Evolutionary conservation across 2,113 vertebrate species (phyloP).

Genomic region (Onychostruthus taczanowskii): DNA sequence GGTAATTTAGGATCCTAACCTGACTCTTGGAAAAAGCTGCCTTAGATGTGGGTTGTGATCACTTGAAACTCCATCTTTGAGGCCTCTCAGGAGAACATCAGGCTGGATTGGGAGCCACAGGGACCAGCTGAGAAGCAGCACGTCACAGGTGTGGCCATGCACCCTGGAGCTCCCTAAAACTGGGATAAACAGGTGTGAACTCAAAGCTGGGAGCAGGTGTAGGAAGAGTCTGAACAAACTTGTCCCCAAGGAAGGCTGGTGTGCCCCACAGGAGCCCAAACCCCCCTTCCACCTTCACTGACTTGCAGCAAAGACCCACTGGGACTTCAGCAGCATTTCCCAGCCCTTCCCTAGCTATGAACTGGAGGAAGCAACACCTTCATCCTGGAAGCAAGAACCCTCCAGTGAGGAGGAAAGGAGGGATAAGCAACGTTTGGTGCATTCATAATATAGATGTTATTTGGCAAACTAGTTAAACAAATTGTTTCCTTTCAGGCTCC

Average conservation of each 20-base stretch:
- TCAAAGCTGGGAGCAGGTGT: background rate
- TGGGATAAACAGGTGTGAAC: background rate
- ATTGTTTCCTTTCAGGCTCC: constrained; percentile 46
- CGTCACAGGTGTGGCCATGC: background rate
- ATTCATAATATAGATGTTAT: constrained; percentile 58
- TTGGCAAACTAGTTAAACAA: constrained; percentile 57
- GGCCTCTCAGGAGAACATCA: background rate
- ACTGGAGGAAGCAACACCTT: background rate
- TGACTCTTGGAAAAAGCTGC: background rate
- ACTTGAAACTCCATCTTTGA: background rate
- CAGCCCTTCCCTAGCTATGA: background rate
- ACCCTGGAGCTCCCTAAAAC: background rate
- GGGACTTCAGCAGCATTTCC: background rate
- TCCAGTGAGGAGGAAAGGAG: background rate
- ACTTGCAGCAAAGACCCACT: rapidly evolving
- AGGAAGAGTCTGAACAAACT: background rate
- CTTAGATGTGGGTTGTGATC: background rate
- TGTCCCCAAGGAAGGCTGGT: background rate
- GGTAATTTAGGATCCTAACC: background rate
- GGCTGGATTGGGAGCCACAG: rapidly evolving
- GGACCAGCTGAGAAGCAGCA: background rate
- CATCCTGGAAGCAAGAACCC: background rate
- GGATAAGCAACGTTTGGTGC: background rate
- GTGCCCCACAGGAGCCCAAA: background rate
- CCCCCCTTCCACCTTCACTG: background rate